Evolutionary conservation across 2,113 vertebrate genomes (phyloP).

Genomic region (Notothenia coriiceps): DNA sequence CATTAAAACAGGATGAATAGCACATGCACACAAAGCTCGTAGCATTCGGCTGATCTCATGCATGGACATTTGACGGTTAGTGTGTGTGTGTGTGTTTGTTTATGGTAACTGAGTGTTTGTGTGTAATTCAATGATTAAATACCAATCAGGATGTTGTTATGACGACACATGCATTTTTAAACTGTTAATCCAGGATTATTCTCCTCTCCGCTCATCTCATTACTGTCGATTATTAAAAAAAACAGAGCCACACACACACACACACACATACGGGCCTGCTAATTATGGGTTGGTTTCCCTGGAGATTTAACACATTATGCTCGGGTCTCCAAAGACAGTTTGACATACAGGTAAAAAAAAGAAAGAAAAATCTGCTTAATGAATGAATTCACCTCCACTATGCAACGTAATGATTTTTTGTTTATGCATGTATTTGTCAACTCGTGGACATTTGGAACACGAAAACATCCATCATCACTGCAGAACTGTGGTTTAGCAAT

Average conservation of each 20-base stretch:
- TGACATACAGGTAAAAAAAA: conserved; percentile 43
- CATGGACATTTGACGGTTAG: conserved; percentile 28
- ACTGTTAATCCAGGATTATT: conserved; percentile 80
- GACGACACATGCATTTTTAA: conserved; percentile 74
- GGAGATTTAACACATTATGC: conserved; percentile 57
- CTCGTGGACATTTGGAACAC: not conserved
- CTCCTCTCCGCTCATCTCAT: conserved; percentile 74
- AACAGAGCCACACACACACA: conserved; percentile 9
- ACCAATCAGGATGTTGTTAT: conserved; percentile 75
- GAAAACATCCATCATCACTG: not conserved
- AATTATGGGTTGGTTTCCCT: conserved; percentile 71
- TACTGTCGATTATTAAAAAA: conserved; percentile 73
- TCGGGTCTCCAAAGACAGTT: conserved; percentile 46
- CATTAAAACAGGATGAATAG: conserved; percentile 29
- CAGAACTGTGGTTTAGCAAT: not conserved
- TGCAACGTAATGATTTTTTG: not conserved
- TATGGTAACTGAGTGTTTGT: conserved; percentile 19
- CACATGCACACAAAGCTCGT: conserved; percentile 31
- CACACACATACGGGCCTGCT: conserved; percentile 20
- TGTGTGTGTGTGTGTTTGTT: conserved; percentile 15
- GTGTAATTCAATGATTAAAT: conserved; percentile 68
- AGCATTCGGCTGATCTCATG: conserved; percentile 42
- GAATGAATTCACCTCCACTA: conserved; percentile 8
- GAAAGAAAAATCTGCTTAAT: conserved; percentile 11
- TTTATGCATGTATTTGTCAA: not conserved